Evolutionary conservation across 2,888 invertebrate genomes (phyloP).

Genomic region (Thera obeliscata): DNA sequence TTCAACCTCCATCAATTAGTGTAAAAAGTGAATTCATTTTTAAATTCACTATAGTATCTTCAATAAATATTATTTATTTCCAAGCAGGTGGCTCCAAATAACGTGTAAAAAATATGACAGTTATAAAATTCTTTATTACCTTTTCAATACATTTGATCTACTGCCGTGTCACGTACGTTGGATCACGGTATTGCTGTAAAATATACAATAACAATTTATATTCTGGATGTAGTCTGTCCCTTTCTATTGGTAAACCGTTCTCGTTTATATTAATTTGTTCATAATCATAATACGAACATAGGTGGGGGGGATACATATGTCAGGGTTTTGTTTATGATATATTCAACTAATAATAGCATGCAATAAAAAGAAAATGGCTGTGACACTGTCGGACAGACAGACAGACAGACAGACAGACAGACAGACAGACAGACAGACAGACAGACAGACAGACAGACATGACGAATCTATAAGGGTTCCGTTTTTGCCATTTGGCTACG

Average conservation of each 20-base stretch:
- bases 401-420: too few relatives aligned
- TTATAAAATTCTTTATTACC: conserved; percentile 21
- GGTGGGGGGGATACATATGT: too few relatives aligned
- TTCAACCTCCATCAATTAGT: too few relatives aligned
- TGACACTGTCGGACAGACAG: too few relatives aligned
- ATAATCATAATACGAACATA: too few relatives aligned
- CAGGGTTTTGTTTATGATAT: too few relatives aligned
- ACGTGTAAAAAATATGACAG: conserved; percentile 2
- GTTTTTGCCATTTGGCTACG: too few relatives aligned
- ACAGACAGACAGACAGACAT: too few relatives aligned
- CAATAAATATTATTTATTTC: background rate
- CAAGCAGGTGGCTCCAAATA: background rate
- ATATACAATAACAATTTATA: conserved; percentile 35
- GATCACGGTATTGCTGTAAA: conserved; percentile 43
- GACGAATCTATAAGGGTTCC: too few relatives aligned
- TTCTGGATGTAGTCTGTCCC: conserved; percentile 26
- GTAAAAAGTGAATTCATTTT: background rate
- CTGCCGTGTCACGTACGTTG: conserved; percentile 29
- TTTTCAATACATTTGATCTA: conserved; percentile 31
- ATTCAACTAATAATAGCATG: too few relatives aligned
- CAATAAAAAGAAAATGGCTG: too few relatives aligned
- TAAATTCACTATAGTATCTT: background rate
- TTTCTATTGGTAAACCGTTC: conserved; percentile 31
- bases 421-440: too few relatives aligned
- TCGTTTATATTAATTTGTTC: background rate